Base-by-base conservation (phyloP, 1,140 invertebrate species). In the Drosophila equinoxialis region DNA sequence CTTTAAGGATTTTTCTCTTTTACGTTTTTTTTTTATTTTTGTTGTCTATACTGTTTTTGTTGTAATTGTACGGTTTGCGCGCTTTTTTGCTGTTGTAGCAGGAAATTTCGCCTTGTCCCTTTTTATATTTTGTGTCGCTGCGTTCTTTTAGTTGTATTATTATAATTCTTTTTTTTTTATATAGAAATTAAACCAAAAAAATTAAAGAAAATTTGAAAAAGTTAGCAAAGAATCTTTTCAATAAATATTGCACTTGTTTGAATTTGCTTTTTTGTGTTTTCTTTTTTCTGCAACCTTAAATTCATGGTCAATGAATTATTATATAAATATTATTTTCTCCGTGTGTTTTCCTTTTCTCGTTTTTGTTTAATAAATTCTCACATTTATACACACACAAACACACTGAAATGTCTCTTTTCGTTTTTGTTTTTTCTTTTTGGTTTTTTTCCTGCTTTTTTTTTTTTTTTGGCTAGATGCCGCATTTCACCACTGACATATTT, bases 361-460 rank as follows among this genome's bases (percentile, higher is more conserved):
- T 70, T 64, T 70, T 70, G 59, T 70, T 70, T 70, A 57, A 64
- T 70, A 70, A 70, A 70, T 60, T 64, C 30, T 57, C 62, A 61
- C 68, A 65, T 61, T 33, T 11, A 42, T 48, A 17, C 60, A 70
- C 61, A 64, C 54, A 64, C 54, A 13, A 37, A 26, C 35, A 48
- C 58, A 51, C 20, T 37, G 66, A 60, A 60, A 61, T 37, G 14
- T 8, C 20, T 51, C 45, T 51, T 51, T 51, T 23, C 45, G 17
- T 51, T 51, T 51, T 51, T 51, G 45, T 51, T 20, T 51, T 51
- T 51, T 51, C 45, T 51, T 58, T 58, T 58, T n/a, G 17, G 1
- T 61, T 61, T 45, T 45, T 62, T 26, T 30, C 30, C 35, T 37
- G 35, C 14, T 42, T 63, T 3, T 13, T 63, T 35, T 48, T 62